phyloP scores from a whole-genome alignment of 2,888 invertebrate genomes.

The Augiades crinisus region DNA sequence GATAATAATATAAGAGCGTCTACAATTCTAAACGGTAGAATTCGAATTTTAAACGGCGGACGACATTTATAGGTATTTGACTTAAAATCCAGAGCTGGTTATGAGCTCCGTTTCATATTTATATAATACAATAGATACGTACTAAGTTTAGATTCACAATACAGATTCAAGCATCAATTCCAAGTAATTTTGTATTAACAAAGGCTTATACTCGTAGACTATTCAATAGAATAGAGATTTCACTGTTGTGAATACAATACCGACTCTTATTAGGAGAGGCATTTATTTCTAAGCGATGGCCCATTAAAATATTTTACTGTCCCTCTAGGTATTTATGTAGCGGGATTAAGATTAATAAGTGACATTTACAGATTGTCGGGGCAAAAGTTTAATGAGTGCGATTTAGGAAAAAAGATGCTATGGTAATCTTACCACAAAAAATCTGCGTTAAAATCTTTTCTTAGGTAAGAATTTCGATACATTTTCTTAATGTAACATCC shows the following conservation, averaged over 20 bases:
- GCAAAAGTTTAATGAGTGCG: no score
- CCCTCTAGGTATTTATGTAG: no score
- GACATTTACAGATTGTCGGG: no score
- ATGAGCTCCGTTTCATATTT: not conserved
- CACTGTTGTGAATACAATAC: constrained; percentile 22
- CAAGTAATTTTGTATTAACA: constrained; percentile 14
- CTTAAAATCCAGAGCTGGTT: no score
- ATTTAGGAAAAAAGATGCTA: no score
- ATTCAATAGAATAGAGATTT: constrained; percentile 8
- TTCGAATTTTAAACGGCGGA: not conserved
- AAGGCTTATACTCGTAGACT: constrained; percentile 4
- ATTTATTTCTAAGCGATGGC: constrained; percentile 15
- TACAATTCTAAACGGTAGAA: constrained; percentile 31
- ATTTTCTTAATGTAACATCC: no score
- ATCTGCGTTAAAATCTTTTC: no score
- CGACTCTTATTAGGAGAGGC: constrained; percentile 11
- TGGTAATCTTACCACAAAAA: no score
- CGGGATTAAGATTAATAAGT: no score
- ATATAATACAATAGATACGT: not conserved
- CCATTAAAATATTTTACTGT: no score
- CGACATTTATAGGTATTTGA: no score
- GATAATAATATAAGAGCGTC: constrained; percentile 56
- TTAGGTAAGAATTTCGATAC: no score
- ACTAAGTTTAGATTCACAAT: constrained; percentile 13
- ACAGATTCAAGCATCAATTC: constrained; percentile 17